Evolutionary conservation across 1,140 invertebrate genomes (phyloP), one percentile per base, ranked within the genome.

Genomic region (Agrypnia vestita): DNA sequence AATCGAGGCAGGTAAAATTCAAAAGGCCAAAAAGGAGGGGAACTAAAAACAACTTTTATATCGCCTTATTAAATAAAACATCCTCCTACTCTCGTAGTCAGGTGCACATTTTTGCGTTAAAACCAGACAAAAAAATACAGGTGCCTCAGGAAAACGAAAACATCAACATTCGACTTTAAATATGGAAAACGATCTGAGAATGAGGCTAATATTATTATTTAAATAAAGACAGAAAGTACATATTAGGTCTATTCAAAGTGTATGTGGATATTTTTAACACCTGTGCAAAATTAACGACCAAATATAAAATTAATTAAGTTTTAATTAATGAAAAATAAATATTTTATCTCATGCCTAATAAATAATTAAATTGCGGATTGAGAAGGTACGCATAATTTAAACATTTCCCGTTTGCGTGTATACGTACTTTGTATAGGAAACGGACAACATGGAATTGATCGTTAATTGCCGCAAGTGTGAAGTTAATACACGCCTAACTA

Each of bases 61-160:
- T 80, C 78, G 72, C 78, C 81, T 82, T 76, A 82, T 80, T 79
- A 82, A 82, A 81, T 82, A 80, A 82, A 82, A 82, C 78, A 80
- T 82, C 81, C 81, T 80, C 21, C 80, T 35, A 35, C 1, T 35
- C 25, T 35, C 25, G 1, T 35, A 61, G 81, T 82, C 81, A 82
- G 81, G 81, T 82, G 81, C 81, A 78, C 78, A 82, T 82, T 82
- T 69, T 82, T 82, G 64, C 64, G 53, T 43, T 47, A 49, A 78
- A 73, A 73, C 10, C 11, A 78, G 64, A 8, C 13, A 47, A 25
- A 47, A 13, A 15, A 46, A 73, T 73, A 79, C 78, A 81, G 76
- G 76, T 78, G 80, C 25, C 25, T 69, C 21, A 15, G 64, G 61
- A 64, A n/a, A 35, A 35, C 25, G 25, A 35, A 35, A 35, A 35